phyloP scores from a whole-genome alignment of 2,797 vertebrate species.

The Sebastiscus albofasciatus region DNA sequence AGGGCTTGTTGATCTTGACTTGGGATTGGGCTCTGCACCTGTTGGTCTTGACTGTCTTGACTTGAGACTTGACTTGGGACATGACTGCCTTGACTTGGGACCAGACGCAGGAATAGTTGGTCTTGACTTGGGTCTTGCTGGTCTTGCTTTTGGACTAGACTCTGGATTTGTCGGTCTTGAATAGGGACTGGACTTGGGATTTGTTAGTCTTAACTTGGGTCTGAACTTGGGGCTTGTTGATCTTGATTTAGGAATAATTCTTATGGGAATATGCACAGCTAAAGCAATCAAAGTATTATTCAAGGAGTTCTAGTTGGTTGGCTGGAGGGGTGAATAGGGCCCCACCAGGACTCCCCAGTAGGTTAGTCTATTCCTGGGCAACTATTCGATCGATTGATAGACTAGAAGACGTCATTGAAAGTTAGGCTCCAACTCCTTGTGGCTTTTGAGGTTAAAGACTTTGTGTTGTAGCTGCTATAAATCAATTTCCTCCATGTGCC shows the following conservation, averaged over 20 bases:
- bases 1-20: too few species aligned
- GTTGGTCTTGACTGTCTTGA: neutral
- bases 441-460: constrained; percentile 49
- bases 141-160: too few species aligned
- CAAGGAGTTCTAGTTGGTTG: neutral
- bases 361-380: neutral
- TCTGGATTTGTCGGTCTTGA: too few species aligned
- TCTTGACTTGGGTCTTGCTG: too few species aligned
- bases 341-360: neutral
- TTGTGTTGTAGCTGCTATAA: constrained; percentile 41
- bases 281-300: neutral
- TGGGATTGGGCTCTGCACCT: neutral
- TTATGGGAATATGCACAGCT: too few species aligned
- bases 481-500: constrained; percentile 62
- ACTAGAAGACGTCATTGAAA: constrained; percentile 6
- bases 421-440: neutral
- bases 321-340: neutral
- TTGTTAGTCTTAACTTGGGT: too few species aligned
- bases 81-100: too few species aligned
- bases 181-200: too few species aligned
- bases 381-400: neutral
- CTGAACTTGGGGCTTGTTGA: too few species aligned
- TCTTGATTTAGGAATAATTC: too few species aligned
- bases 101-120: too few species aligned
- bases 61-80: neutral